phyloP scores from a whole-genome alignment of 2,113 vertebrate species.

The Zosterops lateralis region DNA sequence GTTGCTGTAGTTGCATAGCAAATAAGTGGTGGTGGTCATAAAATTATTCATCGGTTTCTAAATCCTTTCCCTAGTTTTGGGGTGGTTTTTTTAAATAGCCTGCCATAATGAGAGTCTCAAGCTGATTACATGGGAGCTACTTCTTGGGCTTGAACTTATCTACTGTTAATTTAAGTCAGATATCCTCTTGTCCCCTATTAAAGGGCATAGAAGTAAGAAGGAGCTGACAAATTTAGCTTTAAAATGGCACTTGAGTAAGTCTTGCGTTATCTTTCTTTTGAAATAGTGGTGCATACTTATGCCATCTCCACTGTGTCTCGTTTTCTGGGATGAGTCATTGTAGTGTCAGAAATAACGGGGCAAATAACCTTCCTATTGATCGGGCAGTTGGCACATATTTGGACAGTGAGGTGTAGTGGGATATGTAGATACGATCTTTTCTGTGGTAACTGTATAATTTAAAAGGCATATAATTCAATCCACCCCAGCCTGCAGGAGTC shows the following conservation, averaged over 20 bases:
- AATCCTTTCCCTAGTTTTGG: background rate
- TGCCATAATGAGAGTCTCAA: background rate
- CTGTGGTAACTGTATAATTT: background rate
- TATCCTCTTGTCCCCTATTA: background rate
- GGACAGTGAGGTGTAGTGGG: background rate
- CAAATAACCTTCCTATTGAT: background rate
- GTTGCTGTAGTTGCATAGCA: conserved; percentile 10
- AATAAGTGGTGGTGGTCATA: background rate
- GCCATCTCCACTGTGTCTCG: background rate
- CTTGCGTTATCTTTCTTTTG: background rate
- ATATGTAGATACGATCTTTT: background rate
- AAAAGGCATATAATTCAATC: background rate
- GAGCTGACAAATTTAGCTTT: background rate
- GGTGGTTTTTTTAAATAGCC: background rate
- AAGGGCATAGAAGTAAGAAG: background rate
- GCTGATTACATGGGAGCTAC: background rate
- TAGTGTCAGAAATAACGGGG: background rate
- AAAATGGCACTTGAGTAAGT: background rate
- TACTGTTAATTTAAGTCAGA: background rate
- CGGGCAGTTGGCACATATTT: background rate
- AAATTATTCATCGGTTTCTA: conserved; percentile 37
- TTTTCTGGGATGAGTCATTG: background rate
- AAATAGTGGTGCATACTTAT: background rate
- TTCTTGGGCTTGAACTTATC: conserved; percentile 4
- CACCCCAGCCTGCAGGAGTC: background rate